Base-by-base conservation (phyloP, 2,888 invertebrate genomes). In the Trissoscelio sp. region DNA sequence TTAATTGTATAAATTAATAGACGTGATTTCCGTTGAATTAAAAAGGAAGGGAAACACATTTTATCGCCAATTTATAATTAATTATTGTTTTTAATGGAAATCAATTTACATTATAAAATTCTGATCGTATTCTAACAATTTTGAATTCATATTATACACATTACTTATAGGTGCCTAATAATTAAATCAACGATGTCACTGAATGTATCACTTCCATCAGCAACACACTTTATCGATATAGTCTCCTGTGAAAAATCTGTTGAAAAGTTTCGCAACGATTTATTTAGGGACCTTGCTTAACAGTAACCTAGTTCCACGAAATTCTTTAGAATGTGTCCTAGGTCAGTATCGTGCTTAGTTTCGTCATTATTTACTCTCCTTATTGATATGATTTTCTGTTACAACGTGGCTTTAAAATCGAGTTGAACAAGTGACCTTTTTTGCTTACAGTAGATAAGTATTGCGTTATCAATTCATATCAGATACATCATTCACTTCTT, bases 241-340 rank as follows among this genome's bases (percentile, higher is more conserved):
- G 39, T 60, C 60, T 60, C 72, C 72, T 60, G 72, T 60, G 58
- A 72, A 42, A 51, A 60, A 60, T 51, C 16, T 34, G 53, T n/a
- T 60, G 12, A 51, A 9, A 60, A 60, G 60, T 72, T 72, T 60
- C 51, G 34, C 34, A 60, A 72, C 39, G 46, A 42, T 72, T 72
- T 72, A 60, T 51, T 51, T 14, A 12, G 28, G 48, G 42, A 51
- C 51, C 39, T 39, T 39, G 24, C 18, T 37, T 72, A 3, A 37
- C 11, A 66, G 12, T 34, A 20, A 44, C 44, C 22, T 37, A 58
- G 58, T 58, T 53, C 24, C 37, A 5, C 22, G 24, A 22, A 46
- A 55, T 57, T 18, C 57, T 28, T 24, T 16, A 28, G 20, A 60
- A 42, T 11, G 16, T 42, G 12, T 28, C 42, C 42, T n/a, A 53